phyloP scores from a whole-genome alignment of 2,888 invertebrate genomes.

The Lamellibrachia columna region DNA sequence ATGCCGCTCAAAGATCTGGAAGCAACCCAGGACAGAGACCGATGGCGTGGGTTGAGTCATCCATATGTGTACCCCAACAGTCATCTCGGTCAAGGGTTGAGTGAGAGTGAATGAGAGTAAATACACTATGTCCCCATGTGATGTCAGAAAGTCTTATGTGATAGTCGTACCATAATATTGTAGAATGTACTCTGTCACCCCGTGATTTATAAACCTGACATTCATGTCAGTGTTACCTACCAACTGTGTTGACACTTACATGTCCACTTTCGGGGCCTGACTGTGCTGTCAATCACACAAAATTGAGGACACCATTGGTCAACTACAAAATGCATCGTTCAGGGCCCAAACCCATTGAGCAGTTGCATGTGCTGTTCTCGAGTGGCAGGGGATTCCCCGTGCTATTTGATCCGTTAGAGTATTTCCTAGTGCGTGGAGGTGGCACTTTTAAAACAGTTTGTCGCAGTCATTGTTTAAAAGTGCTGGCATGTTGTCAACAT shows the following conservation, averaged over 20 bases:
- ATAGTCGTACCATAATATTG: neutral
- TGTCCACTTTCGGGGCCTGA: slow-evolving; percentile 8
- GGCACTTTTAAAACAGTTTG: slow-evolving; percentile 1
- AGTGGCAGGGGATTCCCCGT: neutral
- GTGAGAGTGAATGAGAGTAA: neutral
- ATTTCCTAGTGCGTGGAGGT: neutral
- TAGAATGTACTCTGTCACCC: neutral
- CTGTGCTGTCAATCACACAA: neutral
- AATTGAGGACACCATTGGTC: neutral
- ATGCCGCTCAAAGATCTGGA: too few relatives aligned
- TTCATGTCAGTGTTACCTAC: neutral
- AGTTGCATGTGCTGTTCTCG: neutral
- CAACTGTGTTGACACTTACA: neutral
- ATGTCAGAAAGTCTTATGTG: neutral
- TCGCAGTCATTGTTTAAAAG: neutral
- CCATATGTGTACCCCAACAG: too few relatives aligned
- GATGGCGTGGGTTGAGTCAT: too few relatives aligned
- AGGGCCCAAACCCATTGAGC: neutral
- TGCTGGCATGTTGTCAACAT: neutral
- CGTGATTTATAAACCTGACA: neutral
- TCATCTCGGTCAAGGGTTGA: too few relatives aligned
- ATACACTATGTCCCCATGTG: neutral
- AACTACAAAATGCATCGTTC: neutral
- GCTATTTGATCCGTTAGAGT: neutral
- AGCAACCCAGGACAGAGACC: too few relatives aligned